Evolutionary conservation across 1,140 invertebrate genomes (phyloP).

Genomic region (Drosophila miranda): DNA sequence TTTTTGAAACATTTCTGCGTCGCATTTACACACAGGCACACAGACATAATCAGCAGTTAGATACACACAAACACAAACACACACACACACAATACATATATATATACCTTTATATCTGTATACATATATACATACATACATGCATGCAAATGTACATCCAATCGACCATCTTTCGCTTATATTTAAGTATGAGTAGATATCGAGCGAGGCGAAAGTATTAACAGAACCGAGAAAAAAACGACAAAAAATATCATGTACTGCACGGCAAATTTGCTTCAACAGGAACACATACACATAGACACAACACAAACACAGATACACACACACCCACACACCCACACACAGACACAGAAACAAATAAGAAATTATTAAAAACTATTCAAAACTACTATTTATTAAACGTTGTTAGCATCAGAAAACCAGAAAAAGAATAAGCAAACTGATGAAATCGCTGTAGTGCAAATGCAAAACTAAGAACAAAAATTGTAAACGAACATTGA

Average conservation of each 20-base stretch:
- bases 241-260: constrained; percentile 52
- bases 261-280: constrained; percentile 61
- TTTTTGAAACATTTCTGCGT: constrained; percentile 72
- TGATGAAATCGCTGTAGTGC: constrained; percentile 73
- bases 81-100: constrained; percentile 7
- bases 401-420: constrained; percentile 76
- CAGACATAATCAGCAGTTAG: constrained; percentile 52
- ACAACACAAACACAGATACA: constrained; percentile 17
- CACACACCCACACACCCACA: constrained; percentile 26
- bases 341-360: constrained; percentile 55
- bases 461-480: constrained; percentile 59
- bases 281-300: constrained; percentile 19
- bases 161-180: constrained; percentile 26
- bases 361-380: constrained; percentile 74
- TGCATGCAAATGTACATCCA: constrained; percentile 27
- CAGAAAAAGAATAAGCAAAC: constrained; percentile 46
- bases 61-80: no score
- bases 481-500: constrained; percentile 63
- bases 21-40: constrained; percentile 66
- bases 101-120: constrained; percentile 45
- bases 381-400: constrained; percentile 78
- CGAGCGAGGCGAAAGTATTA: constrained; percentile 53
- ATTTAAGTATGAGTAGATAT: constrained; percentile 25
- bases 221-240: constrained; percentile 44
- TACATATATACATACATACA: constrained; percentile 49